Evolutionary conservation across 2,888 invertebrate genomes (phyloP).

Genomic region (Cetonia aurata): DNA sequence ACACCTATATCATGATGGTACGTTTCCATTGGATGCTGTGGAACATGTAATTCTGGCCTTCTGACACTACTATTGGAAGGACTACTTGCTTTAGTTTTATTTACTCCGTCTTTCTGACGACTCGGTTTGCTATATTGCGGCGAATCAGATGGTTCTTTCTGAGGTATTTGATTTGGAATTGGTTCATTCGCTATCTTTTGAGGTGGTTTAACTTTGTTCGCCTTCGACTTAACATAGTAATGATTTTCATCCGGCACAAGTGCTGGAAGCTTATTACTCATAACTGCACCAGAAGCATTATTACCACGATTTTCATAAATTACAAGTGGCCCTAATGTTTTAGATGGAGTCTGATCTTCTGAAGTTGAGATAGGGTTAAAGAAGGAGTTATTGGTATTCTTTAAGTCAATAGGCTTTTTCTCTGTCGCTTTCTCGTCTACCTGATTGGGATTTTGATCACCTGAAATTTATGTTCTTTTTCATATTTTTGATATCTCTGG

Average conservation of each 20-base stretch:
- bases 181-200: conserved; percentile 6
- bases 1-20: conserved; percentile 20
- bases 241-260: conserved; percentile 53
- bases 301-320: conserved; percentile 60
- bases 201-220: neutral
- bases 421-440: conserved; percentile 49
- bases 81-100: conserved; percentile 29
- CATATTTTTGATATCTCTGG: neutral
- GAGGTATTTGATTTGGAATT: neutral
- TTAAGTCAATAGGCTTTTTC: conserved; percentile 43
- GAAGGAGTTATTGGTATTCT: conserved; percentile 51
- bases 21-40: conserved; percentile 41
- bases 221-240: conserved; percentile 44
- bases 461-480: conserved; percentile 56
- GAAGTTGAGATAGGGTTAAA: conserved; percentile 13
- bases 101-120: conserved; percentile 18
- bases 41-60: conserved; percentile 47
- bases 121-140: conserved; percentile 13
- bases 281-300: conserved; percentile 32
- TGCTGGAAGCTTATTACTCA: conserved; percentile 36
- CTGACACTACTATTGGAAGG: neutral
- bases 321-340: conserved; percentile 62
- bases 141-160: conserved; percentile 1
- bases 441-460: conserved; percentile 51
- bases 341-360: conserved; percentile 58